Conservation (phyloP, 2,888 invertebrate species). For the Troglohyphantes excavatus region DNA sequence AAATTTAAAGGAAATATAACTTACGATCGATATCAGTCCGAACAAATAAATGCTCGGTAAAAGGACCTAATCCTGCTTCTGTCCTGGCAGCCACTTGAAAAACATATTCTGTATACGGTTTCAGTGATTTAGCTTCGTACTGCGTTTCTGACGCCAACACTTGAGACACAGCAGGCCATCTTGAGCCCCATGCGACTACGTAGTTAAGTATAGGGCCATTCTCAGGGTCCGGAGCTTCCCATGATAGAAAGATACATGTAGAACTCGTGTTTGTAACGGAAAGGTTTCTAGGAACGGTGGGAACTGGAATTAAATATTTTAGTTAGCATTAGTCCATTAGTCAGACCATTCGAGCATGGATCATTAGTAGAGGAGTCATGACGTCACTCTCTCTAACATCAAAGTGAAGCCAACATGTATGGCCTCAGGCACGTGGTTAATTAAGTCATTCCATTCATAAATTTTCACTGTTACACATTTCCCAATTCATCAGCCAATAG, state of each 20-base stretch:
- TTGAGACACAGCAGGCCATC: background rate
- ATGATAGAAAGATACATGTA: background rate
- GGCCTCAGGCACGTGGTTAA: too few relatives aligned
- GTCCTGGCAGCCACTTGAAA: conserved; percentile 39
- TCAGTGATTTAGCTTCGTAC: background rate
- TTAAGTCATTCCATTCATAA: too few relatives aligned
- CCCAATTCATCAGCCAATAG: too few relatives aligned
- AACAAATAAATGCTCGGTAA: background rate
- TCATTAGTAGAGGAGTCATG: too few relatives aligned
- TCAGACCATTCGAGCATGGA: too few relatives aligned
- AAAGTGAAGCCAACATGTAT: too few relatives aligned
- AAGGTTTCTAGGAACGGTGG: conserved; percentile 24
- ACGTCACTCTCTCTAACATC: too few relatives aligned
- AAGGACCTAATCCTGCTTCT: background rate
- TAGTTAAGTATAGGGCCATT: conserved; percentile 41
- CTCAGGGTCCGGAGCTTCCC: background rate
- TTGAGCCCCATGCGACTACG: background rate
- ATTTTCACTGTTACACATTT: too few relatives aligned
- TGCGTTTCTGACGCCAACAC: background rate
- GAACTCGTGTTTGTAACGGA: background rate
- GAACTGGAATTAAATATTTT: conserved; percentile 11
- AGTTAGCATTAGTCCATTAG: too few relatives aligned
- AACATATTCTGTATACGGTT: conserved; percentile 26
- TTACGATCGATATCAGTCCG: conserved; percentile 39
- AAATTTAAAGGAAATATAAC: background rate